phyloP scores from a whole-genome alignment of 2,888 invertebrate species.

The Crioceris asparagi region DNA sequence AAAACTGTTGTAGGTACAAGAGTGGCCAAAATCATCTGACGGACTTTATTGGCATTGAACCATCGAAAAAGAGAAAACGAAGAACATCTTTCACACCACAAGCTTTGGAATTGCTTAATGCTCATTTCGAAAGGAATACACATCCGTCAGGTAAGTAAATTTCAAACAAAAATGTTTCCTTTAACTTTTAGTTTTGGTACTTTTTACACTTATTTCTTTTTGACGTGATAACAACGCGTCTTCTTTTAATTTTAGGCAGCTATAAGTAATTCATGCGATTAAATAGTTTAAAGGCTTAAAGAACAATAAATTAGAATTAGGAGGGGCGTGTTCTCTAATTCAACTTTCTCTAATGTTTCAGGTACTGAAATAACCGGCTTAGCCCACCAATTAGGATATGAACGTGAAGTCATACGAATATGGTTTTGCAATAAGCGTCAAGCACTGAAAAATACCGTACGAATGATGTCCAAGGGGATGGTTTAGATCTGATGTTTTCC shows the following conservation, averaged over 20 bases:
- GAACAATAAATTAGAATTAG: too few relatives aligned
- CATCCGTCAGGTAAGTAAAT: slow-evolving; percentile 87
- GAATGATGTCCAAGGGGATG: slow-evolving; percentile 86
- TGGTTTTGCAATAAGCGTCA: slow-evolving; percentile 99
- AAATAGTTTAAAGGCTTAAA: too few relatives aligned
- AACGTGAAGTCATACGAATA: slow-evolving; percentile 94
- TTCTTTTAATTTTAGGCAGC: too few relatives aligned
- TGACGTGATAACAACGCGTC: too few relatives aligned
- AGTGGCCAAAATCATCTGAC: slow-evolving; percentile 88
- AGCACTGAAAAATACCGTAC: slow-evolving; percentile 93
- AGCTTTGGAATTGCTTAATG: slow-evolving; percentile 87
- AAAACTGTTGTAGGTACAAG: slow-evolving; percentile 80
- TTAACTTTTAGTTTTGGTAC: too few relatives aligned
- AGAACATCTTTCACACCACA: slow-evolving; percentile 96
- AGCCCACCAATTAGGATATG: slow-evolving; percentile 92
- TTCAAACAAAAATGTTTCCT: too few relatives aligned
- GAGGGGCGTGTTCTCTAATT: too few relatives aligned
- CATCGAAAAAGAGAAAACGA: slow-evolving; percentile 92
- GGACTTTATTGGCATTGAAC: slow-evolving; percentile 92
- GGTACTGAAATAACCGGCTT: slow-evolving; percentile 94
- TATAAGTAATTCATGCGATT: too few relatives aligned
- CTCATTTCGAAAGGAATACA: slow-evolving; percentile 92
- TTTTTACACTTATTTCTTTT: too few relatives aligned
- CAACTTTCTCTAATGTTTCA: too few relatives aligned
- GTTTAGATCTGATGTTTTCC: slow-evolving; percentile 50